Conservation (phyloP, 2,888 invertebrate genomes). For the Liodrosophila aerea region DNA sequence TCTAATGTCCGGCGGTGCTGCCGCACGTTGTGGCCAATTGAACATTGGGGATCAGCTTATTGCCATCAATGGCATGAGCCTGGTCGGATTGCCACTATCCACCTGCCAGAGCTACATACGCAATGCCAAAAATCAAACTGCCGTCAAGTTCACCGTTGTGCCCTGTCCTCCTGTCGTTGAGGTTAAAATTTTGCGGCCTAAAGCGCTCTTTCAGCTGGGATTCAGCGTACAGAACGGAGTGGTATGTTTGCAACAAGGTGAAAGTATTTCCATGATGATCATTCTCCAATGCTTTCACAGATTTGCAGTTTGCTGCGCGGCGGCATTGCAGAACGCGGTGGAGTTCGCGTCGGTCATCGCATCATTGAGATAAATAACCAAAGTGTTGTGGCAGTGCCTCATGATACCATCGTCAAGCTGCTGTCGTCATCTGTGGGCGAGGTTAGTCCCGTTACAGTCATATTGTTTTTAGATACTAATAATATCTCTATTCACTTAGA, state of each 20-base stretch:
- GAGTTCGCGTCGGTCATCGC: conserved; percentile 98
- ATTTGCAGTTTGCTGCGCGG: conserved; percentile 98
- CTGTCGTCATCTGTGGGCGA: conserved; percentile 99
- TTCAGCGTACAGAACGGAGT: conserved; percentile 99
- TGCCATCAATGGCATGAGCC: conserved; percentile 98
- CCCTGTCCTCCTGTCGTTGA: conserved; percentile 99
- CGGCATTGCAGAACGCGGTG: conserved; percentile 99
- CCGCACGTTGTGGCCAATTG: conserved; percentile 98
- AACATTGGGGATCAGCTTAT: conserved; percentile 99
- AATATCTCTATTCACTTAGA: conserved; percentile 88
- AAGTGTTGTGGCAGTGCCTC: conserved; percentile 99
- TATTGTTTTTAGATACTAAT: too few relatives aligned
- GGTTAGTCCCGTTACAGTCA: too few relatives aligned
- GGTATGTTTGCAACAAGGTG: too few relatives aligned
- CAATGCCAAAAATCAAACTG: conserved; percentile 98
- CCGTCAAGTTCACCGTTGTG: conserved; percentile 99
- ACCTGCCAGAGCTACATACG: conserved; percentile 99
- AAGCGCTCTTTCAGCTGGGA: conserved; percentile 99
- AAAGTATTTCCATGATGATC: too few relatives aligned
- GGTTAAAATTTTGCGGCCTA: conserved; percentile 99
- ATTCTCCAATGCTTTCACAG: conserved; percentile 83
- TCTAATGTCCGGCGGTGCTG: conserved; percentile 97
- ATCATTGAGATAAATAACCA: conserved; percentile 99
- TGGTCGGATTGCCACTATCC: conserved; percentile 98
- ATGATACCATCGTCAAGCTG: conserved; percentile 99